Evolutionary conservation across 2,797 vertebrate genomes (phyloP), one percentile per base, ranked within the genome.

Genomic region (Acridotheres tristis): DNA sequence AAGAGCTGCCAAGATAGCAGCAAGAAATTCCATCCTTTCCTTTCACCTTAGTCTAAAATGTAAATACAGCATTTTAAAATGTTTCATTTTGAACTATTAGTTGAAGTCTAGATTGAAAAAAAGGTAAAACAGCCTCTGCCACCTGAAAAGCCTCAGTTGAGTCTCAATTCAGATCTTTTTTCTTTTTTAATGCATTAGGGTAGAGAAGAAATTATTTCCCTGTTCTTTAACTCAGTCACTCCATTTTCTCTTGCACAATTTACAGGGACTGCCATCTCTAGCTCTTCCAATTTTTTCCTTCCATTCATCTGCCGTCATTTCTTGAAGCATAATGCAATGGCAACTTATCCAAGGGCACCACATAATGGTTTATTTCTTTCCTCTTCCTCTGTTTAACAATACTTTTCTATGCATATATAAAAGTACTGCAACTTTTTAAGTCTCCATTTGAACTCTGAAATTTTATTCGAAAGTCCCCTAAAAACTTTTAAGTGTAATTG

Each of bases 1-100:
- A 29, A 88, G 62, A 92, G 59, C 69, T 96, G 95, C 69, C 92
- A 96, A 94, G 76, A 88, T 78, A 88, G 63, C 83, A 86, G 62
- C 23, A 88, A 91, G 69, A 94, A 96, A 93, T 90, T 47, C n/a
- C n/a, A 91, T 74, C 74, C 48, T 90, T 50, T 68, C 19, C 69
- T 86, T 96, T 75, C 78, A 94, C 85, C 66, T 91, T 75, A 40
- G 55, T 81, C 79, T 81, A 86, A 92, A 69, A 86, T 75, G 59
- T 40, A 54, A 36, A 36, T 21, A 58, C 22, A 76, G 8, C 43
- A 48, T 61, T 94, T 82, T 27, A 5, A 82, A 85, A 77, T 45
- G 54, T 38, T 92, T 94, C 72, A 42, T 54, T 76, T 80, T 59
- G 45, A 84, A 81, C 8, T 57, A 17, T 18, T 88, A 69, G 87